These are phyloP conservation scores for Candidula unifasciata DNA, from an alignment of 2,888 invertebrate species.

Conservation along the genomic window DNA sequence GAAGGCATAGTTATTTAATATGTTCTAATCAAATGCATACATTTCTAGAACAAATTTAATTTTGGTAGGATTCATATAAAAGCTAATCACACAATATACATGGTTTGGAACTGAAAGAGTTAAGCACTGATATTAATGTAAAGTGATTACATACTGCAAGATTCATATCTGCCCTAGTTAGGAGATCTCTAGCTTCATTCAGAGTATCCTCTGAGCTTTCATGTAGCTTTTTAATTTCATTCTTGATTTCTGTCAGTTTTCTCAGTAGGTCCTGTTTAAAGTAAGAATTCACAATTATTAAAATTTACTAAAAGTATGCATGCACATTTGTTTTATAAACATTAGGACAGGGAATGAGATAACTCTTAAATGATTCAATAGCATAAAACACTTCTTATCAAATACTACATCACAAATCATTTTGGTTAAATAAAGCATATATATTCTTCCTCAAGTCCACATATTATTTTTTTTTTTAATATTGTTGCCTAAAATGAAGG, in stretches of 20 bases:
- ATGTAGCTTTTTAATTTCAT: constrained; percentile 55
- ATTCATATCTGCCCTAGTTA: constrained; percentile 56
- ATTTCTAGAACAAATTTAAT: too few species aligned
- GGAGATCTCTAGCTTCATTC: constrained; percentile 55
- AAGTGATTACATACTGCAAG: constrained; percentile 53
- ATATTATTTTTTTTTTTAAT: background rate
- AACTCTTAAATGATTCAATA: background rate
- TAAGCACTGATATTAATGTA: background rate
- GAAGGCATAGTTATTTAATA: too few species aligned
- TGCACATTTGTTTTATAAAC: too few species aligned
- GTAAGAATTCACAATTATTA: background rate
- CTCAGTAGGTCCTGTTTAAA: constrained; percentile 55
- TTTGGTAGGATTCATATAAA: too few species aligned
- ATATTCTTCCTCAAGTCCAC: background rate
- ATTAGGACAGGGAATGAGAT: background rate
- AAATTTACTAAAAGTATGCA: too few species aligned
- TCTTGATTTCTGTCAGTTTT: constrained; percentile 53
- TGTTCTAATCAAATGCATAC: too few species aligned
- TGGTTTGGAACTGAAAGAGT: background rate
- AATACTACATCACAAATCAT: background rate
- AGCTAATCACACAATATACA: background rate
- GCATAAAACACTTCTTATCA: background rate
- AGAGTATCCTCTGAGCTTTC: constrained; percentile 55
- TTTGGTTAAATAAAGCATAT: background rate
- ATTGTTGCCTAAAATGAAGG: too few species aligned